A percentile compares a stretch with the other conserved stretches of the same genome.
Conservation (phyloP, 2,888 invertebrate genomes). For the Apamea anceps region DNA sequence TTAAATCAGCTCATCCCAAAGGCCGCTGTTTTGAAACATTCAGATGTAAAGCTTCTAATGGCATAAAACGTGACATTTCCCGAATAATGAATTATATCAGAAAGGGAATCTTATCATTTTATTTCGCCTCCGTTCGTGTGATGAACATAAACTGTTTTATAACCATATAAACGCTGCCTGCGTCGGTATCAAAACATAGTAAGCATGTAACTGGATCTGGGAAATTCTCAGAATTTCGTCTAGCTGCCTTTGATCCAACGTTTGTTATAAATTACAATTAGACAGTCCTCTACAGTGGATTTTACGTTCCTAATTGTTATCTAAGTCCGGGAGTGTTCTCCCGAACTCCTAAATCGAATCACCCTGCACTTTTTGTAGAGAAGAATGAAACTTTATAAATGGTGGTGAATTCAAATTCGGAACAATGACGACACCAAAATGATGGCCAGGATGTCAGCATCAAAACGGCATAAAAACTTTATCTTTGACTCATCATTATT, state of each 20-base stretch:
- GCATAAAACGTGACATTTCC: constrained; percentile 51
- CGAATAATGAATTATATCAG: constrained; percentile 49
- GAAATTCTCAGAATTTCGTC: constrained; percentile 31
- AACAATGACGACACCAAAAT: neutral
- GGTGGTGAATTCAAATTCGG: neutral
- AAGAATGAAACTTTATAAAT: neutral
- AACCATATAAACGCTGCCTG: constrained; percentile 32
- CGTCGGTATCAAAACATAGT: constrained; percentile 27
- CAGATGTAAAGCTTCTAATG: constrained; percentile 46
- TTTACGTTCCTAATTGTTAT: constrained; percentile 7
- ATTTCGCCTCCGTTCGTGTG: constrained; percentile 44
- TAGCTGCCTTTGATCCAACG: constrained; percentile 35
- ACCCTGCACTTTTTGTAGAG: neutral
- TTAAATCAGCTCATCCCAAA: constrained; percentile 60
- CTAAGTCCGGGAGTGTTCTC: too few relatives aligned
- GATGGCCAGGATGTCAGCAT: neutral
- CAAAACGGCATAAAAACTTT: neutral
- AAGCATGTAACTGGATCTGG: neutral
- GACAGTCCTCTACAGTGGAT: constrained; percentile 2
- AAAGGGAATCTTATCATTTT: constrained; percentile 48
- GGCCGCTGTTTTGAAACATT: constrained; percentile 60
- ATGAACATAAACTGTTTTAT: constrained; percentile 51
- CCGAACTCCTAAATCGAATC: neutral
- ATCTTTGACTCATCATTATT: neutral
- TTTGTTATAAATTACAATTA: constrained; percentile 30